Percentiles rank a stretch among this genome's conserved stretches.
phyloP scores from a whole-genome alignment of 2,888 invertebrate genomes.

The Scaptomyza parva region DNA sequence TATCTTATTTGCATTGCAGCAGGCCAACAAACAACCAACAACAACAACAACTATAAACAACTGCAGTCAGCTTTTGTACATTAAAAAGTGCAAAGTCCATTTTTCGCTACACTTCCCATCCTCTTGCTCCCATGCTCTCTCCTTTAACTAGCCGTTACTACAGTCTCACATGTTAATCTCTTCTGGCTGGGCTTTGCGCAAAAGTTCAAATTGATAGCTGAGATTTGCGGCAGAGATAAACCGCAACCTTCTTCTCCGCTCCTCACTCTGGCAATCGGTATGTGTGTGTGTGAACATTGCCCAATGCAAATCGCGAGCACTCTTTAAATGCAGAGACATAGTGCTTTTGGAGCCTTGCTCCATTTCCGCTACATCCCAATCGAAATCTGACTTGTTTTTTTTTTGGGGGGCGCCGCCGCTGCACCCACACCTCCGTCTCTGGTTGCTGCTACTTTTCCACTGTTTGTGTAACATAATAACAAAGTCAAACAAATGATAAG shows the following conservation, averaged over 20 bases:
- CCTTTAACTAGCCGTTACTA: neutral
- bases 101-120: neutral
- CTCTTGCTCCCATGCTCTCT: neutral
- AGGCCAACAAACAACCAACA: conserved; percentile 42
- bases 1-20: conserved; percentile 82
- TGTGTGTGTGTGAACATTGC: conserved; percentile 73
- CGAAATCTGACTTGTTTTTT: conserved; percentile 5
- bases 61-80: conserved; percentile 70
- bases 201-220: conserved; percentile 78
- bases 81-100: conserved; percentile 79
- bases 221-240: conserved; percentile 71
- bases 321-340: neutral
- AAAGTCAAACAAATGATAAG: conserved; percentile 80
- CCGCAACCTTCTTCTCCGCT: conserved; percentile 23
- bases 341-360: conserved; percentile 27
- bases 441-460: conserved; percentile 49
- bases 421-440: neutral
- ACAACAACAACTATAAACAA: conserved; percentile 56
- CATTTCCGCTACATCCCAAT: conserved; percentile 37
- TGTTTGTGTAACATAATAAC: conserved; percentile 79
- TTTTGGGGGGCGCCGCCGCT: neutral
- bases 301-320: conserved; percentile 77
- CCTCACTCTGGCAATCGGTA: conserved; percentile 48
- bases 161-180: conserved; percentile 56
- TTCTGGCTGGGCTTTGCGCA: conserved; percentile 58